These are phyloP conservation scores for Aquatica leii DNA, from an alignment of 2,888 invertebrate species.

Conservation along the genomic window DNA sequence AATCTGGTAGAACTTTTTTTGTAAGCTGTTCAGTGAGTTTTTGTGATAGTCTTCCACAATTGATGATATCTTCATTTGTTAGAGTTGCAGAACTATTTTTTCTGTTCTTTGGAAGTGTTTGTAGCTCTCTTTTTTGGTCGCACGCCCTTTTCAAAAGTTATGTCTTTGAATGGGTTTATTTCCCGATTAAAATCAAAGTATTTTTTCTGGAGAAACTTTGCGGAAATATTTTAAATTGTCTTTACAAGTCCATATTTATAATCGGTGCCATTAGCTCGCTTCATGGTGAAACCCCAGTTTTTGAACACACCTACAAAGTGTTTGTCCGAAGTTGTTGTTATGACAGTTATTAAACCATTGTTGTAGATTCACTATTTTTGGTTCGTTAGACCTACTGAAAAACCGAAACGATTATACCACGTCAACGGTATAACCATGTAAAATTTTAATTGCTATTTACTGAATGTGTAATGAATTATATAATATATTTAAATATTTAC, in stretches of 20 bases:
- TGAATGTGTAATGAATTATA: too few species aligned
- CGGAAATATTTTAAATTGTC: too few species aligned
- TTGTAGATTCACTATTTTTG: too few species aligned
- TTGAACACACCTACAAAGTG: constrained; percentile 22
- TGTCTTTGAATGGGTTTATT: constrained; percentile 25
- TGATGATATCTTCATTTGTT: constrained; percentile 18
- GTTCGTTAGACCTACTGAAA: too few species aligned
- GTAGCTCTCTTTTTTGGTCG: constrained; percentile 19
- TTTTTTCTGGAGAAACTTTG: constrained; percentile 6
- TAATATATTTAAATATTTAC: too few species aligned
- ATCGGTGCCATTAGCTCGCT: constrained; percentile 30
- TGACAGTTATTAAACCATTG: too few species aligned
- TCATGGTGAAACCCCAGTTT: constrained; percentile 38
- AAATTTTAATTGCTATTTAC: too few species aligned
- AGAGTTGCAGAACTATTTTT: constrained; percentile 29
- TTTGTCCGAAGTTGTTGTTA: background rate
- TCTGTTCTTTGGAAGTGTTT: constrained; percentile 32
- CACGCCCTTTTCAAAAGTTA: constrained; percentile 28
- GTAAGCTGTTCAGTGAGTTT: constrained; percentile 43
- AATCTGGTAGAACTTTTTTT: constrained; percentile 55
- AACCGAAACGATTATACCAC: too few species aligned
- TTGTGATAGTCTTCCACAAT: constrained; percentile 16
- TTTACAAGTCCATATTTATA: constrained; percentile 41
- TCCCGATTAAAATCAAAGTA: too few species aligned
- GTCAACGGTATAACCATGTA: too few species aligned